Evolutionary conservation across 2,888 invertebrate species (phyloP), one percentile per base, ranked within the genome.

Genomic region (Smittia sp.): DNA sequence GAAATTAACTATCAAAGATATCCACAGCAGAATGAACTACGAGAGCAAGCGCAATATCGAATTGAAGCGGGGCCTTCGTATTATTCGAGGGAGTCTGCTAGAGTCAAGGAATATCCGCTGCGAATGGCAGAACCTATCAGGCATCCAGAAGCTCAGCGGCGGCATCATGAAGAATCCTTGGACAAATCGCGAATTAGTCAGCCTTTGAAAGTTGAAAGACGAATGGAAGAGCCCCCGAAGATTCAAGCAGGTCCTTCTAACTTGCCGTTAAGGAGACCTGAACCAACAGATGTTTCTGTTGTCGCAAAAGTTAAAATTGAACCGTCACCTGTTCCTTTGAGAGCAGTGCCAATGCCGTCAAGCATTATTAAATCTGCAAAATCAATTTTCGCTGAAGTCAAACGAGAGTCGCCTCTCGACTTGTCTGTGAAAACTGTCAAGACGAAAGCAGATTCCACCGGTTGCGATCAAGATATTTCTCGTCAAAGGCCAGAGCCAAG

Each of bases 371-470:
- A 54, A 41, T 70, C 70, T 20, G 15, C 77, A 46, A 58, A 39
- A 18, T 27, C 74, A 15, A 32, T 74, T 15, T 69, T 73, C 52
- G 18, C 25, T 9, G 68, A 54, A 22, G 66, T 66, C 1, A 76
- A 74, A 69, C 70, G 74, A 38, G 91, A 91, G 80, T 93, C 92
- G 9, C 94, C 94, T 0, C 82, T 95, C 75, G 95, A 95, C 83
- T 84, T 95, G 72, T 94, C 94, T 0, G 92, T 94, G 63, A 94
- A 94, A 81, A 94, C 94, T 1, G 90, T 94, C 0, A 89, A 93
- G 79, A 93, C 93, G 69, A 90, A 93, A 1, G 93, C 94, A 0
- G 94, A 94, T 81, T 94, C 94, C 0, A 94, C 94, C 0, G 90
- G 91, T 13, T 87, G 87, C 78, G 89, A 90, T 68, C 65, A 68